These are phyloP conservation scores for Ovis canadensis DNA, from an alignment of 2,113 vertebrate species.

Conservation along the genomic window DNA sequence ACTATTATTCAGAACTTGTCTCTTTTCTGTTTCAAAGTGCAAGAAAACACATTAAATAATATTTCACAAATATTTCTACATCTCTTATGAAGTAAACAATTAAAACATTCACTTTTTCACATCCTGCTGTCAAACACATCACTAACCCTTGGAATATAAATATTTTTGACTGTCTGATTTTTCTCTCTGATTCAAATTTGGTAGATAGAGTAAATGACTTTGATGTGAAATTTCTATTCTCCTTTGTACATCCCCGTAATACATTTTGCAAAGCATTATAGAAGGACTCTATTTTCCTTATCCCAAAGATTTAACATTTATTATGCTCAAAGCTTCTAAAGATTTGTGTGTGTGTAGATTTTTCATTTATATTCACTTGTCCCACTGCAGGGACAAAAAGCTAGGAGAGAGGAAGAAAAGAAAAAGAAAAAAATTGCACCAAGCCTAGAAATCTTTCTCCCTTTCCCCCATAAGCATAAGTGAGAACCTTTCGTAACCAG, in stretches of 20 bases:
- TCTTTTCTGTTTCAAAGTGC: background rate
- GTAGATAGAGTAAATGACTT: constrained; percentile 28
- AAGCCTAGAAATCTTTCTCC: constrained; percentile 66
- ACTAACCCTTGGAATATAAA: constrained; percentile 43
- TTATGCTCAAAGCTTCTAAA: constrained; percentile 54
- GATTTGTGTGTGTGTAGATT: background rate
- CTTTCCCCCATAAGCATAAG: constrained; percentile 61
- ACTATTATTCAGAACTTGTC: background rate
- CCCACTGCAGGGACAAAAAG: background rate
- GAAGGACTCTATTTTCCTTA: constrained; percentile 44
- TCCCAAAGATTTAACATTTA: constrained; percentile 42
- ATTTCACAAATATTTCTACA: background rate
- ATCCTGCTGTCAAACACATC: constrained; percentile 54
- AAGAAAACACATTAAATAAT: background rate
- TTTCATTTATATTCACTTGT: constrained; percentile 55
- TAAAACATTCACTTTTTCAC: background rate
- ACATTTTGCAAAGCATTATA: constrained; percentile 22
- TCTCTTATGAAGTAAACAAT: background rate
- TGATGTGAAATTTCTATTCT: constrained; percentile 41
- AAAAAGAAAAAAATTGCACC: background rate
- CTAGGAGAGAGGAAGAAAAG: constrained; percentile 35
- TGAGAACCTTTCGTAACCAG: constrained; percentile 64
- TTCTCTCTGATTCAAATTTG: constrained; percentile 36
- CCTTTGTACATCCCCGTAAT: background rate
- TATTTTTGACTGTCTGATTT: background rate